Percentiles rank a stretch among this genome's conserved stretches.
Conservation (phyloP, 2,797 vertebrate species). For the Oreonectes daqikongensis region DNA sequence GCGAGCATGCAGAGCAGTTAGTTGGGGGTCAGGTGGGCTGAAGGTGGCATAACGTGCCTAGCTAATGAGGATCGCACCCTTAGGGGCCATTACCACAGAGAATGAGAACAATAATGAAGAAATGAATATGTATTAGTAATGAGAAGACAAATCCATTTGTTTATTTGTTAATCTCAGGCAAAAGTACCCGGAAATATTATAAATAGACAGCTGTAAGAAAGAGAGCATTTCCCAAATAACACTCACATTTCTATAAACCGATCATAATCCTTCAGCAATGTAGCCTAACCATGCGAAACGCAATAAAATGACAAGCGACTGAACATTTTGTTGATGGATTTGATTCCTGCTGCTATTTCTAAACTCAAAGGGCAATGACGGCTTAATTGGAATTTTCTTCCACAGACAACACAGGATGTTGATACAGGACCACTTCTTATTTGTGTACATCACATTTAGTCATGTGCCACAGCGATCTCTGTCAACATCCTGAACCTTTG, state of each 20-base stretch:
- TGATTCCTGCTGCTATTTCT: background rate
- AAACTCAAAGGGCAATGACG: background rate
- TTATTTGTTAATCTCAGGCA: background rate
- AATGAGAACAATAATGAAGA: background rate
- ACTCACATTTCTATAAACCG: background rate
- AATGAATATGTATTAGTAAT: slow-evolving; percentile 29
- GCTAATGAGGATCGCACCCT: slow-evolving; percentile 17
- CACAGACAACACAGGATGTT: slow-evolving; percentile 9
- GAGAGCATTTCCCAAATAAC: background rate
- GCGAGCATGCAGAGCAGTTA: slow-evolving; percentile 16
- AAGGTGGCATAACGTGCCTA: slow-evolving; percentile 7
- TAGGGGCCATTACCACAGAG: background rate
- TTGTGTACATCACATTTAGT: background rate
- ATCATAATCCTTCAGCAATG: background rate
- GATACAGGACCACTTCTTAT: background rate
- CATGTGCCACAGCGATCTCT: background rate
- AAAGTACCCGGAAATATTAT: background rate
- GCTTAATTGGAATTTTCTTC: background rate
- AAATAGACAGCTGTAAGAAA: background rate
- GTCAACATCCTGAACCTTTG: background rate
- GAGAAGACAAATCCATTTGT: slow-evolving; percentile 4
- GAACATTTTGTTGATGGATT: background rate
- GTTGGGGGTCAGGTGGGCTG: slow-evolving; percentile 20
- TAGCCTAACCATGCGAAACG: background rate
- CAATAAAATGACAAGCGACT: background rate